These are phyloP conservation scores for Ptychodera flava DNA, from an alignment of 35 echinoderm and acorn worm genomes.

Conservation along the genomic window DNA sequence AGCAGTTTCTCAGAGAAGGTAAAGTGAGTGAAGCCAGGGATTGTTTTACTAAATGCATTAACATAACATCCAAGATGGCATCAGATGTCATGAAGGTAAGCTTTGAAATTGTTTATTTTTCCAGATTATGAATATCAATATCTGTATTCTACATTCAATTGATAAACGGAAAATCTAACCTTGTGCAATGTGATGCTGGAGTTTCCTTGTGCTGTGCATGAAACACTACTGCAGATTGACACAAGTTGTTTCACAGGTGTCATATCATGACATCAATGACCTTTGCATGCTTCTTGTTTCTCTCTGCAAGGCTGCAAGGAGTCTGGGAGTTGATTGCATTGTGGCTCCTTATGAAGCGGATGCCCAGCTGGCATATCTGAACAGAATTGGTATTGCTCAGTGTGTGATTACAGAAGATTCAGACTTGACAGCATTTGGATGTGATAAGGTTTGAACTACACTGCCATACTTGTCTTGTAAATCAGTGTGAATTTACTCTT, in stretches of 20 bases:
- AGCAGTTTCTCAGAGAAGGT: slow-evolving; percentile 79
- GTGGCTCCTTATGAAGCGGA: slow-evolving; percentile 96
- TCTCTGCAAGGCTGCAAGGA: slow-evolving; percentile 54
- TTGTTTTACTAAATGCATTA: slow-evolving; percentile 83
- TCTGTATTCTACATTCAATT: too few species aligned
- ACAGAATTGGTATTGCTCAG: slow-evolving; percentile 72
- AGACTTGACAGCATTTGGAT: slow-evolving; percentile 84
- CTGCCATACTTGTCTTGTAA: too few species aligned
- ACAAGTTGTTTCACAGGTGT: too few species aligned
- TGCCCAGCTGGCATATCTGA: slow-evolving; percentile 79
- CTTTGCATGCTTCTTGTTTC: neutral
- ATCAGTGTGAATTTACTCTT: too few species aligned
- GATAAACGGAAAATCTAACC: too few species aligned
- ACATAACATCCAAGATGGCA: slow-evolving; percentile 82
- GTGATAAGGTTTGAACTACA: slow-evolving; percentile 83
- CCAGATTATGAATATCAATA: too few species aligned
- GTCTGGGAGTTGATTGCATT: slow-evolving; percentile 81
- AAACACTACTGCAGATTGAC: too few species aligned
- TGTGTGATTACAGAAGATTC: slow-evolving; percentile 97
- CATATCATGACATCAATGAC: neutral
- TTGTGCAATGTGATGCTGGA: too few species aligned
- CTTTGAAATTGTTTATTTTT: neutral
- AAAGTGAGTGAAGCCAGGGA: slow-evolving; percentile 84
- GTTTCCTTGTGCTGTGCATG: too few species aligned
- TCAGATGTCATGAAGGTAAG: slow-evolving; percentile 89